These are phyloP conservation scores for Myiopsitta monachus DNA, from an alignment of 2,113 vertebrate genomes.

Conservation along the genomic window DNA sequence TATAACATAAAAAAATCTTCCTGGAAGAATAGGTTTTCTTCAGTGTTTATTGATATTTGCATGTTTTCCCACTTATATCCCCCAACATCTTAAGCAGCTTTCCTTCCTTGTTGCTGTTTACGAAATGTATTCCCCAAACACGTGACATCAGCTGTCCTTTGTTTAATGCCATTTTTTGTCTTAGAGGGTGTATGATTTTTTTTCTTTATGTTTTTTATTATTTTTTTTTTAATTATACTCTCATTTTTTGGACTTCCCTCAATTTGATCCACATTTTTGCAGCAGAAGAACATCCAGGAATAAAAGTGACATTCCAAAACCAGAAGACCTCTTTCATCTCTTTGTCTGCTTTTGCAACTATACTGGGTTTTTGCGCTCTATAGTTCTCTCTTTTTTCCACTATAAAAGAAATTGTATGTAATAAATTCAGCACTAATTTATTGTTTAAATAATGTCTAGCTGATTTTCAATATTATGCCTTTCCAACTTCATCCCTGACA, in stretches of 20 bases:
- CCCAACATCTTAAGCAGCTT: not conserved
- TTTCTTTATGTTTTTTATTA: not conserved
- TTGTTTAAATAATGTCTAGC: not conserved
- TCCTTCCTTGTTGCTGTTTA: not conserved
- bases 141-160: not conserved
- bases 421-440: not conserved
- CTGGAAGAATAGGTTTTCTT: not conserved
- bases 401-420: not conserved
- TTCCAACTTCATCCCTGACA: not conserved
- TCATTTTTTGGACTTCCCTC: not conserved
- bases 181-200: not conserved
- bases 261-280: not conserved
- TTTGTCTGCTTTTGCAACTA: not conserved
- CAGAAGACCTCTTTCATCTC: not conserved
- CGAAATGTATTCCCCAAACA: not conserved
- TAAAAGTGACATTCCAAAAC: not conserved
- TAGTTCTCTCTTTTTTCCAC: not conserved
- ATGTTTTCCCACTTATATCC: not conserved
- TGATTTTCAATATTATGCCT: not conserved
- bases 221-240: not conserved
- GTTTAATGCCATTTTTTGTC: not conserved
- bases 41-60: not conserved
- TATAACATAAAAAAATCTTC: not conserved
- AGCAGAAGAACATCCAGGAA: not conserved
- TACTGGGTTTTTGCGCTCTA: not conserved